These are phyloP conservation scores for Nephrocerus scutellatus DNA, from an alignment of 2,888 invertebrate genomes.

Conservation along the genomic window DNA sequence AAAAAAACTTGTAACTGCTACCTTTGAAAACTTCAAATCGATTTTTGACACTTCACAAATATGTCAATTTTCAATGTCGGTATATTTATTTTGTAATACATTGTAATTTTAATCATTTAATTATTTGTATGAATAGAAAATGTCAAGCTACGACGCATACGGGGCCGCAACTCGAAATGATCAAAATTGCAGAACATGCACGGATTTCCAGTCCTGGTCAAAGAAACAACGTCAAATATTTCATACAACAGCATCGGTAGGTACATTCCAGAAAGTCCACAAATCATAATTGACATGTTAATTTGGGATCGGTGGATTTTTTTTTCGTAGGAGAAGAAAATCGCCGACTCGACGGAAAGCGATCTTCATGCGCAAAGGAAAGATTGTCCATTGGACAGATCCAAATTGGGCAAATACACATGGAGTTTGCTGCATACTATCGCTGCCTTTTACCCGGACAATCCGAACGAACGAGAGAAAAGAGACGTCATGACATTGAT, in stretches of 20 bases:
- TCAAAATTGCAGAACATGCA: slow-evolving; percentile 62
- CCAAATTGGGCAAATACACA: slow-evolving; percentile 68
- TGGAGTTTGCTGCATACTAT: slow-evolving; percentile 96
- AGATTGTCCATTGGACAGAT: slow-evolving; percentile 73
- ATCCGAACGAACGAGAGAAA: slow-evolving; percentile 65
- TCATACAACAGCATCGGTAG: slow-evolving; percentile 28
- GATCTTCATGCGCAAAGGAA: slow-evolving; percentile 26
- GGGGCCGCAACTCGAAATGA: no score
- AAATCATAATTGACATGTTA: slow-evolving; percentile 1
- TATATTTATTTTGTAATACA: no score
- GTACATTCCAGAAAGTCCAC: slow-evolving; percentile 10
- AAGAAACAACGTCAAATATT: slow-evolving; percentile 54
- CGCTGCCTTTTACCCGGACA: slow-evolving; percentile 87
- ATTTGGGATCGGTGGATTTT: not conserved
- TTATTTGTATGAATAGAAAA: no score
- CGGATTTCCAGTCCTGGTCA: slow-evolving; percentile 67
- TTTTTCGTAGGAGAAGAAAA: slow-evolving; percentile 11
- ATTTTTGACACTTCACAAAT: no score
- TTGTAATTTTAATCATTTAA: no score
- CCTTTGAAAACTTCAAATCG: no score
- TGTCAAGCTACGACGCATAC: no score
- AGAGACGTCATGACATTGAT: slow-evolving; percentile 76
- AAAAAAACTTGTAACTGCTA: no score
- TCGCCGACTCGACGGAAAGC: not conserved
- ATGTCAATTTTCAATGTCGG: no score